These are phyloP conservation scores for Nephrotoma guestfalica DNA, from an alignment of 2,888 invertebrate genomes.

Conservation along the genomic window DNA sequence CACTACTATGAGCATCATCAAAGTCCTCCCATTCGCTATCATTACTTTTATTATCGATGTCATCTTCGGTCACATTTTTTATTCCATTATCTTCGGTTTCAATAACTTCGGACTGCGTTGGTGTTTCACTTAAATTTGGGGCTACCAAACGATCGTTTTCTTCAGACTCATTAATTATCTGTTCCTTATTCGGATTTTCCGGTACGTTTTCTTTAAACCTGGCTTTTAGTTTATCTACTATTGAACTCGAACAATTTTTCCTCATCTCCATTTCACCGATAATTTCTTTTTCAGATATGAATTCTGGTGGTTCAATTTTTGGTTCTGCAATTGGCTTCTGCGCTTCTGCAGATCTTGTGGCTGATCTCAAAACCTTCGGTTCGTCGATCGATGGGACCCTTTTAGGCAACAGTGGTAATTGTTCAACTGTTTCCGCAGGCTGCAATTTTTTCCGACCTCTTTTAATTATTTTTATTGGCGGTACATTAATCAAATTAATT, in stretches of 20 bases:
- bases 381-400: slow-evolving; percentile 12
- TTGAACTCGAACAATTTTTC: slow-evolving; percentile 1
- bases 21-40: slow-evolving; percentile 5
- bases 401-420: neutral
- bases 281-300: neutral
- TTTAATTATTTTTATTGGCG: neutral
- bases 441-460: neutral
- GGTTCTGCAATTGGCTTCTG: neutral
- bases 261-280: neutral
- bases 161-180: slow-evolving; percentile 12
- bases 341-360: neutral
- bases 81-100: neutral
- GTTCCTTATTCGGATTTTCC: slow-evolving; percentile 3
- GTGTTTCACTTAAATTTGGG: neutral
- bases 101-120: neutral
- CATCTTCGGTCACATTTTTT: neutral
- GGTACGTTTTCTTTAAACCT: slow-evolving; percentile 14
- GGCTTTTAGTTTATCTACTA: slow-evolving; percentile 14
- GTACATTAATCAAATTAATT: neutral
- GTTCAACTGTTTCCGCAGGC: slow-evolving; percentile 11
- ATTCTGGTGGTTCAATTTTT: neutral
- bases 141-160: neutral
- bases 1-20: neutral
- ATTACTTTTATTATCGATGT: neutral
- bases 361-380: slow-evolving; percentile 1